A percentile compares a stretch with the other conserved stretches of the same genome.
Evolutionary conservation across 1,140 invertebrate genomes (phyloP).

Genomic region (Drosophila azteca): DNA sequence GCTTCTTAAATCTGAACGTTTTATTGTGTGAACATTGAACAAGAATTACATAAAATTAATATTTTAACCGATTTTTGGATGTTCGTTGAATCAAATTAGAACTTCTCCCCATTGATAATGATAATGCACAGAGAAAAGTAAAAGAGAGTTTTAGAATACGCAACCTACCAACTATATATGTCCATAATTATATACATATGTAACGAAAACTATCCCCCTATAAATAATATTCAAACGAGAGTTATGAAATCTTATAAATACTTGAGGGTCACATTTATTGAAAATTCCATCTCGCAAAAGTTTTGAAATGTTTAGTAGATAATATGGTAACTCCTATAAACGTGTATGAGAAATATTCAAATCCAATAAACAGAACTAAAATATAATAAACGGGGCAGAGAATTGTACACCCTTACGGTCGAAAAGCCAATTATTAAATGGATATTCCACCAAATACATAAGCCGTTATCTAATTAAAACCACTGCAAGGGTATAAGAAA

Average conservation of each 20-base stretch:
- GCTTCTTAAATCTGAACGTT: too few species aligned
- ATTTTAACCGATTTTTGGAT: slow-evolving; percentile 2
- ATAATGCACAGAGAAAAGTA: slow-evolving; percentile 38
- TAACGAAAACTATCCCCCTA: slow-evolving; percentile 33
- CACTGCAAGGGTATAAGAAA: slow-evolving; percentile 22
- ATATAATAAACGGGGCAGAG: slow-evolving; percentile 25
- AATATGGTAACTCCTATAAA: slow-evolving; percentile 30
- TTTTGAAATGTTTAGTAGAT: slow-evolving; percentile 55
- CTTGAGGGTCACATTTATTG: slow-evolving; percentile 60
- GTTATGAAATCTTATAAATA: slow-evolving; percentile 37
- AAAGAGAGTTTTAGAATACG: slow-evolving; percentile 29
- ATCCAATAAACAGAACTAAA: slow-evolving; percentile 41
- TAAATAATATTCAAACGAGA: slow-evolving; percentile 27
- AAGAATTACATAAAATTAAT: not conserved
- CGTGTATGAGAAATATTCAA: slow-evolving; percentile 39
- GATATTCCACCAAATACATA: slow-evolving; percentile 19
- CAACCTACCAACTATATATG: slow-evolving; percentile 43
- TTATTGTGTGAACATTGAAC: not conserved
- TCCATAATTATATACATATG: slow-evolving; percentile 42
- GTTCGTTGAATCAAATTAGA: slow-evolving; percentile 14
- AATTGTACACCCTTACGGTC: slow-evolving; percentile 11
- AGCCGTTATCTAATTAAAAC: slow-evolving; percentile 29
- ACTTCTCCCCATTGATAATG: slow-evolving; percentile 31
- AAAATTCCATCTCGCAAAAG: slow-evolving; percentile 57
- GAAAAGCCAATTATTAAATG: slow-evolving; percentile 43